Evolutionary conservation across 2,888 invertebrate genomes (phyloP), one percentile per base, ranked within the genome.

Genomic region (Entomobrya proxima): DNA sequence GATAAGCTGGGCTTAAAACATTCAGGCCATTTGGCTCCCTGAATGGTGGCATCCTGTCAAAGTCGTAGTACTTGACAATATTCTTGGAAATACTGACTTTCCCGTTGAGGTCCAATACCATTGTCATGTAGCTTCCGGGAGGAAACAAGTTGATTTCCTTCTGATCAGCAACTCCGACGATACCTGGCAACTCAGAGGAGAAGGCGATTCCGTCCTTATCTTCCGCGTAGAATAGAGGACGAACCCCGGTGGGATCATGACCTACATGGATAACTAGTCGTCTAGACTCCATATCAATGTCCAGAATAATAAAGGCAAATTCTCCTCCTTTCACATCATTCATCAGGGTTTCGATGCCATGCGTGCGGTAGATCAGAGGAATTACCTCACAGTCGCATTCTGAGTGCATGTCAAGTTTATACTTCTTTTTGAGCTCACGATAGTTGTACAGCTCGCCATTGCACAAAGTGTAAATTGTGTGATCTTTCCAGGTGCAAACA

Each of bases 361-460:
- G 58, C n/a, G 61, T 55, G 6, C 84, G 64, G 77, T 89, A 89
- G 35, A 88, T 87, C 11, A 85, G 82, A 0, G 87, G 88, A 52
- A 89, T 88, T 21, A 88, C 87, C 35, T 89, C 88, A 55, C 88
- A 89, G 50, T 88, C 88, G n/a, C 87, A 89, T 9, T 81, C 50
- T 0, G 88, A 89, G 7, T 61, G 44, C 80, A 88, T 69, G 2
- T 78, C 58, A 30, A 88, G 35, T 9, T 86, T 61, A 76, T 89
- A 88, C 80, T 88, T 88, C 18, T 81, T 55, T 58, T 74, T 24
- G 30, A 88, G 80, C 3, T 52, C 15, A 18, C 81, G 74, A 61
- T 86, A 88, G 47, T 85, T 85, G 84, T 88, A 88, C 44, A 88
- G 58, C 47, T 88, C 88, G 9, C 88, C 88, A 37, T 88, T 88